These are phyloP conservation scores for Tanytarsus gracilentus DNA, from an alignment of 2,888 invertebrate species.

Conservation along the genomic window DNA sequence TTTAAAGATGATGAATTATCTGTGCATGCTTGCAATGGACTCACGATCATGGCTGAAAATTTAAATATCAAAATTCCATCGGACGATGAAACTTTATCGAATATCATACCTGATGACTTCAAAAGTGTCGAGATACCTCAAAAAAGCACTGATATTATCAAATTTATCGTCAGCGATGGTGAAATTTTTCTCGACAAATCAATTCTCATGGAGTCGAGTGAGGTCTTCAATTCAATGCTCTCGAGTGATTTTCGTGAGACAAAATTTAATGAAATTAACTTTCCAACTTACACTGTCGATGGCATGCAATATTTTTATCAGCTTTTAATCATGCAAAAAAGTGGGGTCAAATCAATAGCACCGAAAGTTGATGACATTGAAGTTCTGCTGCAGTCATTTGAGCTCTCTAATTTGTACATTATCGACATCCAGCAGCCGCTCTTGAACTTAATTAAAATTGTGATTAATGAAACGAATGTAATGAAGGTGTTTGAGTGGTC, in stretches of 20 bases:
- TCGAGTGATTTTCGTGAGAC: constrained; percentile 42
- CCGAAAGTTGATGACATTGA: constrained; percentile 35
- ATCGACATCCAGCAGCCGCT: constrained; percentile 38
- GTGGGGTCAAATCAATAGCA: constrained; percentile 34
- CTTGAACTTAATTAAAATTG: constrained; percentile 36
- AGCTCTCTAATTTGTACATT: constrained; percentile 42
- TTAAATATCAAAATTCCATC: constrained; percentile 8
- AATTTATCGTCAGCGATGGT: constrained; percentile 17
- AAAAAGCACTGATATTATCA: constrained; percentile 13
- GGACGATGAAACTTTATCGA: constrained; percentile 4
- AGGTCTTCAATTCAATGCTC: constrained; percentile 43
- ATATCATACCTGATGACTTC: constrained; percentile 21
- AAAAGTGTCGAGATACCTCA: not conserved
- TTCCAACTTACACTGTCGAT: constrained; percentile 38
- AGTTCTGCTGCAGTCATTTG: constrained; percentile 39
- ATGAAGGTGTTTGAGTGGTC: constrained; percentile 41
- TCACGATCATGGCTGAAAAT: constrained; percentile 38
- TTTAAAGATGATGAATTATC: constrained; percentile 37
- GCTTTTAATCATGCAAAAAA: constrained; percentile 36
- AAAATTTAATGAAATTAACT: constrained; percentile 39
- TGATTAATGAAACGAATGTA: constrained; percentile 38
- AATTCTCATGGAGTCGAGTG: constrained; percentile 39
- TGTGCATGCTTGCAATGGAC: constrained; percentile 39
- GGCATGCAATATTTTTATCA: constrained; percentile 42
- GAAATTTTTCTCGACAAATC: constrained; percentile 37